Base-by-base conservation (phyloP, 2,888 invertebrate genomes). In the Philaethria dido region DNA sequence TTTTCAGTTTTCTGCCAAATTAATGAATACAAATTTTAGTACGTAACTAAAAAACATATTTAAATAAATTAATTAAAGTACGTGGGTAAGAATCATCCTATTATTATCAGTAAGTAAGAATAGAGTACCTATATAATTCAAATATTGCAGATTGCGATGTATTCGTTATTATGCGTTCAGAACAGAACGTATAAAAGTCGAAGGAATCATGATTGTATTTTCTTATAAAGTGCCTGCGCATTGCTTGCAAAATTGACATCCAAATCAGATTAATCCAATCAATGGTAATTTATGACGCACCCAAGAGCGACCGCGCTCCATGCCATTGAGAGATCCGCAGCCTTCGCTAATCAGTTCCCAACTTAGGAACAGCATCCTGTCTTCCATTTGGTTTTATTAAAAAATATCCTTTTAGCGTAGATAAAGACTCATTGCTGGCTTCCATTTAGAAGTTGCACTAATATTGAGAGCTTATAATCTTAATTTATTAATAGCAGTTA, bases 241-340 rank as follows among this genome's bases (percentile, higher is more conserved):
- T 87, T 88, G 84, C 83, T 83, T 85, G 84, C 88, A 86, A 92
- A 92, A 88, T 90, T 90, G 90, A 89, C 91, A 90, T 88, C 85
- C 89, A 92, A 92, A 93, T 93, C 93, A 92, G 93, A 93, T 93
- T 92, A 93, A 91, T 89, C 92, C 92, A 90, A 93, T 92, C 92
- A 93, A 90, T 89, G 89, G 84, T 88, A 89, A 93, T 93, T 93
- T 93, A 93, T 93, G 93, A 93, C 88, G 90, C 91, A 88, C 88
- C 86, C 87, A 77, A 81, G 86, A 85, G 81, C 86, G 85, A 81
- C 83, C 87, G 80, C 74, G 77, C 74, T 70, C 78, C 79, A 75
- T 78, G 82, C 86, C 88, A 85, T 87, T 87, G 86, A 88, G 86
- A 88, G 87, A 87, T 89, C 87, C 80, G 82, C 75, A 74, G 75